Base-by-base conservation (phyloP, 2,888 invertebrate genomes). In the Zhuqinia jingwanae region DNA sequence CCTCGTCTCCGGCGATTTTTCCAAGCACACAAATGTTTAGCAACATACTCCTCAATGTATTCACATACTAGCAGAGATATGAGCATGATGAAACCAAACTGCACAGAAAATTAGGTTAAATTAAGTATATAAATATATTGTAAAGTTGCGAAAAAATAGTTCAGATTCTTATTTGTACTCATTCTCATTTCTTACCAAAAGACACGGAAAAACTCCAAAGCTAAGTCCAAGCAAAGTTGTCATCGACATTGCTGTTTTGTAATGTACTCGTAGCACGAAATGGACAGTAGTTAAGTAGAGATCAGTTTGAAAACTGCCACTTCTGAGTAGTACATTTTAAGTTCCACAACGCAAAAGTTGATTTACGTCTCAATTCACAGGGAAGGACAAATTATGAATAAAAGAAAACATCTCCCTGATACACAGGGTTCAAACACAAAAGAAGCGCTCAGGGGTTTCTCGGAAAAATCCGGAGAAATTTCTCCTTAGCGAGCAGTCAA, bases 41-140 rank as follows among this genome's bases (percentile, higher is more conserved):
- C 83, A 8, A 87, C 80, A 50, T 63, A 73, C 56, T 87, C 87
- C 25, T 84, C 87, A 36, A 87, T 87, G 20, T 84, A 87, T 50
- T 87, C 87, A 50, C 87, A 87, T 15, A 87, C 53, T 1, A 87
- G 58, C 13, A 87, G 76, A 8, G 87, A 87, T 8, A 87, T 63
- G 0, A 87, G 63, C 83, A 87, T 83, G 63, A 87, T 87, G 30
- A 84, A 75, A 13, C 87, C 83, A 45, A 87, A 75, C 87, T 87
- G 42, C n/a, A 53, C 53, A 56, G 3, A 5, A 47, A 27, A 58
- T 17, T n/a, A n/a, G n/a, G n/a, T n/a, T n/a, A n/a, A n/a, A n/a
- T n/a, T n/a, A n/a, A n/a, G n/a, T n/a, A n/a, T n/a, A n/a, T n/a
- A n/a, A n/a, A n/a, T n/a, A n/a, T n/a, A n/a, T n/a, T n/a, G n/a